Evolutionary conservation across 2,113 vertebrate genomes (phyloP), one percentile per base, ranked within the genome.

Genomic region (Alosa alosa): DNA sequence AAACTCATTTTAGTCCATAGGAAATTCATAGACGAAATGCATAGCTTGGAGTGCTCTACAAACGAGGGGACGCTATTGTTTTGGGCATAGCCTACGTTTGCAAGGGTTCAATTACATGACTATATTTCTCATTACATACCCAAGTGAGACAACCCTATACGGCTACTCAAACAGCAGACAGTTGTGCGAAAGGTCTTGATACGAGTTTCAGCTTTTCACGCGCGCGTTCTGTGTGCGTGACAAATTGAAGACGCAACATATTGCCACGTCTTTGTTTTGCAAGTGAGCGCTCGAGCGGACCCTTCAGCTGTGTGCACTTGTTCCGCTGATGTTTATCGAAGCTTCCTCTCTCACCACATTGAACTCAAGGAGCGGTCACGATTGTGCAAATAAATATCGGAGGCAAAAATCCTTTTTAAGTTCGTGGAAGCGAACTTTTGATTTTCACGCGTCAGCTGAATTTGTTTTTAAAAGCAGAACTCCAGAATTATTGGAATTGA

Each of bases 161-260:
- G 47, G 47, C 47, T 55, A 31, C 64, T 78, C 13, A 78, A 36
- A 78, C 13, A 78, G 17, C 36, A 39, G 31, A 39, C 36, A 39
- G 72, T 78, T 78, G 64, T 36, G 9, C n/a, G 25, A 78, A 4
- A 1, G 72, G 36, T 78, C 31, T 39, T 39, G 31, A 17, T 39
- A 17, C 4, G 72, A 78, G 72, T 78, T 78, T 36, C 39, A 36
- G 10, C 25, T 78, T 60, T 72, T 78, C 13, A 39, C 36, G 31
- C 72, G 72, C 72, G 72, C 36, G 72, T 39, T 36, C 15, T 78
- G 72, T 10, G 72, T 78, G 72, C 72, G 72, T 78, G 72, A 44
- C 60, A 68, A 83, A 84, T 11, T 1, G 83, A n/a, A 84, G 57
- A 64, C 57, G 83, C 57, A 83, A 83, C 60, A 83, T 68, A 86